Percentiles rank a stretch among this genome's conserved stretches.
Evolutionary conservation across 2,888 invertebrate genomes (phyloP).

Genomic region (Drosophila prolongata): DNA sequence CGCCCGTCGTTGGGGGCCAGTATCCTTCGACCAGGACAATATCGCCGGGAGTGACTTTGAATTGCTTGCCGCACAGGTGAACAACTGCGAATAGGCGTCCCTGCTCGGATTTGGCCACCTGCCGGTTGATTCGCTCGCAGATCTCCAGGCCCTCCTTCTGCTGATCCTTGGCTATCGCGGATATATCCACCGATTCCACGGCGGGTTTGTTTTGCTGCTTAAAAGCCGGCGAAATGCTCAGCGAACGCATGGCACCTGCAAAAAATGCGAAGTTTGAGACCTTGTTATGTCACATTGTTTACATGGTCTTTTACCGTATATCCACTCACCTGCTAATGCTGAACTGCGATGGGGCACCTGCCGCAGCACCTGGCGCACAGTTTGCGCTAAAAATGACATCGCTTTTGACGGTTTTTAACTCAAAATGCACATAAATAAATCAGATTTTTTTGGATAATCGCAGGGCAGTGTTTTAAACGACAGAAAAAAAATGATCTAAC

Average conservation of each 20-base stretch:
- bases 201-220: conserved; percentile 62
- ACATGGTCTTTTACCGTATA: not conserved
- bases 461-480: not conserved
- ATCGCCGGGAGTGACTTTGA: conserved; percentile 94
- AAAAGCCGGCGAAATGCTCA: conserved; percentile 66
- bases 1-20: conserved; percentile 93
- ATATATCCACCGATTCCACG: conserved; percentile 31
- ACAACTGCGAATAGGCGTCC: conserved; percentile 90
- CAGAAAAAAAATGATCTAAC: conserved; percentile 4
- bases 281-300: conserved; percentile 62
- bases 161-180: conserved; percentile 58
- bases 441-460: no score
- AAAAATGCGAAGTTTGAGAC: not conserved
- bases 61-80: conserved; percentile 92
- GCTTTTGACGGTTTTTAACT: conserved; percentile 7
- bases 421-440: conserved; percentile 27
- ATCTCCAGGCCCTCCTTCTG: conserved; percentile 66
- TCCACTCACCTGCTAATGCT: conserved; percentile 58
- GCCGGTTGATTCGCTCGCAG: conserved; percentile 77
- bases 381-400: conserved; percentile 72
- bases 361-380: conserved; percentile 61
- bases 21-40: conserved; percentile 92
- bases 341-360: conserved; percentile 48
- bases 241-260: conserved; percentile 69
- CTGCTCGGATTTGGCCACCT: conserved; percentile 65